Evolutionary conservation across 2,888 invertebrate genomes (phyloP), one percentile per base, ranked within the genome.

Genomic region (Cephonodes hylas): DNA sequence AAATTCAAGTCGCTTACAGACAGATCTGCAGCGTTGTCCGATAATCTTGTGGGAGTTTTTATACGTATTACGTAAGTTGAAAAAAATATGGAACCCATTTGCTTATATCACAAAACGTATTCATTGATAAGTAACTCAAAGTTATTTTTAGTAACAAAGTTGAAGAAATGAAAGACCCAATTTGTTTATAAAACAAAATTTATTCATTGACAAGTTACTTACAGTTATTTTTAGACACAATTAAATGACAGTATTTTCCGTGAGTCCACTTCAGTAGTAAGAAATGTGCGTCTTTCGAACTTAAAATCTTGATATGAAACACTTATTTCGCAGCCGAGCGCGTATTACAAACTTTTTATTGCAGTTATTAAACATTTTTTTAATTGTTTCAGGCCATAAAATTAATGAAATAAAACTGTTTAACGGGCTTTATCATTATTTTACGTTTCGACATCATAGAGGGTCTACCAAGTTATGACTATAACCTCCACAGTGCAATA

Each of bases 261-360:
- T 53, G 53, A 53, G 27, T 53, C 4, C 53, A 25, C n/a, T 27
- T 13, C n/a, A 53, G 31, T 18, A 46, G 23, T 46, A 23, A n/a
- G 13, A 53, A 53, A 10, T 31, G 53, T 53, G 53, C 27, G 27
- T 53, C 31, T 3, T 48, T 27, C 1, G 0, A 53, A 53, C 31
- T 53, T 13, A 53, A n/a, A 53, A 31, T 53, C 53, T 53, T 53
- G 53, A 53, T 53, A 31, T 53, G 53, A 53, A 53, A 18, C 31
- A 23, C n/a, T 46, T 46, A 53, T 53, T 31, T 31, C 18, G 8
- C 38, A 38, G 53, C 18, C 20, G 20, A 18, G 53, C 27, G 18
- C 53, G 31, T 18, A 31, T 31, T 31, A 53, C 27, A 20, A 8
- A 7, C n/a, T 22, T 46, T 27, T 48, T 15, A 0, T 53, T 27